These are phyloP conservation scores for Nemoura dubitans DNA, from an alignment of 2,888 invertebrate genomes.

Conservation along the genomic window DNA sequence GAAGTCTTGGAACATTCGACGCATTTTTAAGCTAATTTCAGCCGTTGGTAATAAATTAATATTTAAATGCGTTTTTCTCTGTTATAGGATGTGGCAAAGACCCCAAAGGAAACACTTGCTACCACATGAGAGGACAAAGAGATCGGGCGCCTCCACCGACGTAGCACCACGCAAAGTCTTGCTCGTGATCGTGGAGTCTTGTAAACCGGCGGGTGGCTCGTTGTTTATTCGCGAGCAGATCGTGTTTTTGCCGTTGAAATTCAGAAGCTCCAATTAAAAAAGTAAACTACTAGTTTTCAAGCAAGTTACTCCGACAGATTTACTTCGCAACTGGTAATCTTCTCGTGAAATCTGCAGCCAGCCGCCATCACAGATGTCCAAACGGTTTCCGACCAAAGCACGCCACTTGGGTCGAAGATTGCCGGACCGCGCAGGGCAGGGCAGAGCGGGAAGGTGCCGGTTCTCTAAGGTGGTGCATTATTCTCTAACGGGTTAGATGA, in stretches of 20 bases:
- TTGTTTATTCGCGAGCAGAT: background rate
- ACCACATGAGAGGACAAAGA: background rate
- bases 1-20: background rate
- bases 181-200: background rate
- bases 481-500: background rate
- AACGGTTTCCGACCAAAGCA: background rate
- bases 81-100: background rate
- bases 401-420: background rate
- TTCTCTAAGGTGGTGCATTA: background rate
- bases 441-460: background rate
- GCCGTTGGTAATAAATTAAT: background rate
- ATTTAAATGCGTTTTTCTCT: too few species aligned
- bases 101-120: background rate
- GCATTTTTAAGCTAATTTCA: conserved; percentile 7
- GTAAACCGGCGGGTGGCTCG: background rate
- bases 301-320: background rate
- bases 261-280: background rate
- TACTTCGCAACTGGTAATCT: background rate
- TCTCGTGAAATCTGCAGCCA: background rate
- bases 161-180: background rate
- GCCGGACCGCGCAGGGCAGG: too few species aligned
- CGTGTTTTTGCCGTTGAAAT: background rate
- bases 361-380: background rate
- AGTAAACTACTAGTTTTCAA: background rate
- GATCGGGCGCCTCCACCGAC: background rate